Conservation (phyloP, 2,888 invertebrate genomes). For the Sthenelais limicola region DNA sequence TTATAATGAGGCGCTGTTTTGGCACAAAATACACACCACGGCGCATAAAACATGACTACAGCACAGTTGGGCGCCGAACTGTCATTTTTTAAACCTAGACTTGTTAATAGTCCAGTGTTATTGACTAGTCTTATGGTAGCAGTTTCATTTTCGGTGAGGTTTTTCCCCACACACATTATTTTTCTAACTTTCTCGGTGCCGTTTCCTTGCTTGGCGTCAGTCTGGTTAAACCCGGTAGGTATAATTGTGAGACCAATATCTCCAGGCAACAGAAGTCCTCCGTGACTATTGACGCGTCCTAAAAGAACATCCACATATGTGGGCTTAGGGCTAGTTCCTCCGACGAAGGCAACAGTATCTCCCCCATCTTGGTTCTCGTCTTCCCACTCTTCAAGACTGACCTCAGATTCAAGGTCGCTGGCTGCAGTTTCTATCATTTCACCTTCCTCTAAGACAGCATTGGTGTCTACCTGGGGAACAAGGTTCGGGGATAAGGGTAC, state of each 20-base stretch:
- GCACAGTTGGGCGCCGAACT: constrained; percentile 74
- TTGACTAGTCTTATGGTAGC: constrained; percentile 78
- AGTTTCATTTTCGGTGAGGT: constrained; percentile 11
- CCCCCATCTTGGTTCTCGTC: constrained; percentile 20
- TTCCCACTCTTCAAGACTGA: constrained; percentile 30
- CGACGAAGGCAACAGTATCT: neutral
- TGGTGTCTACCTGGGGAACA: neutral
- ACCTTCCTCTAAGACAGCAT: constrained; percentile 10
- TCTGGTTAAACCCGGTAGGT: constrained; percentile 15
- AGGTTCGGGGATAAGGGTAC: constrained; percentile 5
- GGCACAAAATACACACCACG: constrained; percentile 91
- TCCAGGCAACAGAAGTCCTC: neutral
- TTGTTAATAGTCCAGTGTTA: constrained; percentile 80
- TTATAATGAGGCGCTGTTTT: constrained; percentile 92
- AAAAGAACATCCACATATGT: constrained; percentile 22
- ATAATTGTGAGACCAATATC: constrained; percentile 22
- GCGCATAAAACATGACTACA: constrained; percentile 89
- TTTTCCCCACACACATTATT: constrained; percentile 27
- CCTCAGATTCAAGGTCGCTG: neutral
- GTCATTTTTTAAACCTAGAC: constrained; percentile 77
- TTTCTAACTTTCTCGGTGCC: constrained; percentile 18
- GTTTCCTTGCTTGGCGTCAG: neutral
- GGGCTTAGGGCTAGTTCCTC: neutral
- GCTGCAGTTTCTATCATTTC: constrained; percentile 16
- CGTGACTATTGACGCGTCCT: neutral